These are phyloP conservation scores for Zonotrichia leucophrys DNA, from an alignment of 2,113 vertebrate species.

Conservation along the genomic window DNA sequence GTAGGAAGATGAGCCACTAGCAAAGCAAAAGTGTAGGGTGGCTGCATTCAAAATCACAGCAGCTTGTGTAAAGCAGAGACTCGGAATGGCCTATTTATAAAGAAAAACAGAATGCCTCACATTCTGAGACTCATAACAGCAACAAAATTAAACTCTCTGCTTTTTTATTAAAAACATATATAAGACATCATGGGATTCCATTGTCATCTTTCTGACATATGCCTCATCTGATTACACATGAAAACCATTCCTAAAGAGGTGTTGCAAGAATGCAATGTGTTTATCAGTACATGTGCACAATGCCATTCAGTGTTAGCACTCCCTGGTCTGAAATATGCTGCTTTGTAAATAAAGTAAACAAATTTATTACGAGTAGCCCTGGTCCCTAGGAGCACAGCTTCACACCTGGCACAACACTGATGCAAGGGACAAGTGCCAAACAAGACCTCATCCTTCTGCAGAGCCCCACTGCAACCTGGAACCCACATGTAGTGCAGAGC, in stretches of 20 bases:
- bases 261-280: neutral
- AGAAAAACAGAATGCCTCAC: constrained; percentile 7
- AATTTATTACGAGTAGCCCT: neutral
- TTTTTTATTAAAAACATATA: constrained; percentile 54
- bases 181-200: constrained; percentile 1
- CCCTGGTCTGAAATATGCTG: neutral
- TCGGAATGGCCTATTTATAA: neutral
- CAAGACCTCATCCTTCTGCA: accelerated
- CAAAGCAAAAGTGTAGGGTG: neutral
- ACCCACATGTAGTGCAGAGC: accelerated
- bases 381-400: neutral
- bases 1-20: neutral
- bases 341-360: neutral
- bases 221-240: constrained; percentile 51
- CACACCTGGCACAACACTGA: neutral
- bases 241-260: constrained; percentile 46
- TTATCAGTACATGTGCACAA: neutral
- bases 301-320: neutral
- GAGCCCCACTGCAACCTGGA: neutral
- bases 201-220: constrained; percentile 46
- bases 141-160: constrained; percentile 23
- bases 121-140: neutral
- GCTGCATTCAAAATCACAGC: neutral
- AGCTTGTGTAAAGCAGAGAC: neutral
- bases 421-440: neutral